Percentiles rank a stretch among this genome's conserved stretches.
Evolutionary conservation across 2,113 vertebrate genomes (phyloP).

Genomic region (Xiphophorus hellerii): DNA sequence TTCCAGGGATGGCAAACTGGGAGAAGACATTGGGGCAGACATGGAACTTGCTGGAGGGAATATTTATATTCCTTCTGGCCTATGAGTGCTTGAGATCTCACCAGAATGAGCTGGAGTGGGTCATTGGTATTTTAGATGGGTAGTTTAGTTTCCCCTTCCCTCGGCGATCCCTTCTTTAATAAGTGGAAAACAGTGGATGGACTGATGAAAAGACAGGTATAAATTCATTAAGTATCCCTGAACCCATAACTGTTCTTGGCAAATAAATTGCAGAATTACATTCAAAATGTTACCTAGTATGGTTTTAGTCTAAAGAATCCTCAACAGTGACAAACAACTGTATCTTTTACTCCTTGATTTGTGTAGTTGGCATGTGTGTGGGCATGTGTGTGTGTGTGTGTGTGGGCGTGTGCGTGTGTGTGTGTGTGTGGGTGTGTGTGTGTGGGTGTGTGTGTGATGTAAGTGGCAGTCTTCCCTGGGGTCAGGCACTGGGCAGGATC

Average conservation of each 20-base stretch:
- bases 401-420: constrained; percentile 12
- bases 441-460: constrained; percentile 21
- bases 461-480: constrained; percentile 48
- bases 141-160: no score
- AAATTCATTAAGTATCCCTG: no score
- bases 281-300: background rate
- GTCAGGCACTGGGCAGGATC: constrained; percentile 50
- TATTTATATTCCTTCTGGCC: background rate
- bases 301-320: background rate
- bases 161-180: no score
- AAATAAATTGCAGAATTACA: background rate
- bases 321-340: background rate
- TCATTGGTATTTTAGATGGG: no score
- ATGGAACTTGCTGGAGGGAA: no score
- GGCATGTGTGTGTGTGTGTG: background rate
- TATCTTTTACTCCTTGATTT: background rate
- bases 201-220: no score
- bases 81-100: background rate
- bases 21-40: no score
- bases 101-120: no score
- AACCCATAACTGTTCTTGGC: no score
- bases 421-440: constrained; percentile 20
- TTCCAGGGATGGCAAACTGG: no score
- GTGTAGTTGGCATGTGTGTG: constrained; percentile 6
- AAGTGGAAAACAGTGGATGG: no score